Percentiles rank a stretch among this genome's conserved stretches.
phyloP scores from a whole-genome alignment of 2,113 vertebrate species.

The Columbina picui region DNA sequence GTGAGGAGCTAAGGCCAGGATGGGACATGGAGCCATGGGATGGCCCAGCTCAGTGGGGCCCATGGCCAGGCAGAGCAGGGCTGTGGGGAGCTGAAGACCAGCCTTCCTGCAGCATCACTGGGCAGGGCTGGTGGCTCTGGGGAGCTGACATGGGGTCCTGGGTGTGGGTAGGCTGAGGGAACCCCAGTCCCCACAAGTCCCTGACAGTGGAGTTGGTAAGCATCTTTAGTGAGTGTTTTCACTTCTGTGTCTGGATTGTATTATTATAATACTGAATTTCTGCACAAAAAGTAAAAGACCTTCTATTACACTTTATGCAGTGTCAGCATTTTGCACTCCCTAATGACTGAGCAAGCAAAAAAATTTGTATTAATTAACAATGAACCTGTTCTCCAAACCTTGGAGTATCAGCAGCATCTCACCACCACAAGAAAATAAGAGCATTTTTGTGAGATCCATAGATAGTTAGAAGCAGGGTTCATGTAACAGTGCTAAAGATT shows the following conservation, averaged over 20 bases:
- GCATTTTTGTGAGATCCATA: neutral
- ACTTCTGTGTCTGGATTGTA: neutral
- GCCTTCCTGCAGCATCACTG: fast-evolving
- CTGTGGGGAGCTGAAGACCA: fast-evolving
- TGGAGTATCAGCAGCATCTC: neutral
- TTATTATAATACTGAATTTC: neutral
- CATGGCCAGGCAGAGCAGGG: neutral
- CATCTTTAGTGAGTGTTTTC: neutral
- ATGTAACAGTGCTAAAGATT: neutral
- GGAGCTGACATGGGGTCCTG: neutral
- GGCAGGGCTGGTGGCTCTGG: fast-evolving
- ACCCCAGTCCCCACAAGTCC: fast-evolving
- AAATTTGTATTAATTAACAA: neutral
- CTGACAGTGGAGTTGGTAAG: neutral
- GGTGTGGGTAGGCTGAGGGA: neutral
- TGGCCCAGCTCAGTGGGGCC: fast-evolving
- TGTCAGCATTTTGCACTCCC: neutral
- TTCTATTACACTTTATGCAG: neutral
- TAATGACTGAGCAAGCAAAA: neutral
- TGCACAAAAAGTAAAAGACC: neutral
- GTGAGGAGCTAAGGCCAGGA: neutral
- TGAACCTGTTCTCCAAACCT: neutral
- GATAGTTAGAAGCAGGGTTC: neutral
- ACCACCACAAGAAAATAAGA: neutral
- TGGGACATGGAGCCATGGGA: fast-evolving